Conservation (phyloP, 2,888 invertebrate genomes). For the Bursaphelenchus okinawaensis region DNA sequence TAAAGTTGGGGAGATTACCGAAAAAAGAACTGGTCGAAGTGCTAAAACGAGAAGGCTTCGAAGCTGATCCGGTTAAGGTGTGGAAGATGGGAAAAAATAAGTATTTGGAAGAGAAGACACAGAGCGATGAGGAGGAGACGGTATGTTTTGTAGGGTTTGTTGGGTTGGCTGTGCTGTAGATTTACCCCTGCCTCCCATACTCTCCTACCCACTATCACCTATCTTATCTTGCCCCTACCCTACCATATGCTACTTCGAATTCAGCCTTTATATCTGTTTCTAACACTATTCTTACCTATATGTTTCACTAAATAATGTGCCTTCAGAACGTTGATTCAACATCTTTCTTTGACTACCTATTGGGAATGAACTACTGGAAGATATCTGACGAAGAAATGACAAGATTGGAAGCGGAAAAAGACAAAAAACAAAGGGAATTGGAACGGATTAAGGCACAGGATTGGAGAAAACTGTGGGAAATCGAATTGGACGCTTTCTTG, state of each 20-base stretch:
- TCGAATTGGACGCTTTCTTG: slow-evolving; percentile 70
- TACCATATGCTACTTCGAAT: no score
- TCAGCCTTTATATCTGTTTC: no score
- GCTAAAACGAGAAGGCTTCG: slow-evolving; percentile 69
- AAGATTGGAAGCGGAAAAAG: slow-evolving; percentile 47
- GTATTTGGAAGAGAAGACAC: slow-evolving; percentile 61
- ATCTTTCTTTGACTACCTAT: slow-evolving; percentile 76
- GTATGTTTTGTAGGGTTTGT: no score
- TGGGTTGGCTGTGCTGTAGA: no score
- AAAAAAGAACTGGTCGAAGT: slow-evolving; percentile 82
- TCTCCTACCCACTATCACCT: no score
- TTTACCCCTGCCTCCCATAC: no score
- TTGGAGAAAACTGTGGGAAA: slow-evolving; percentile 75
- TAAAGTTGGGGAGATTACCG: slow-evolving; percentile 80
- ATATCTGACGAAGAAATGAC: slow-evolving; percentile 57
- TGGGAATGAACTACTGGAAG: slow-evolving; percentile 69
- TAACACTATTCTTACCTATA: no score
- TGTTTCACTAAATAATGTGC: background rate
- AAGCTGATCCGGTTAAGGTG: slow-evolving; percentile 68
- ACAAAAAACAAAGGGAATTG: slow-evolving; percentile 59
- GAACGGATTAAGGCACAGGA: slow-evolving; percentile 65
- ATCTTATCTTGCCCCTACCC: no score
- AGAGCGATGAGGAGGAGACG: slow-evolving; percentile 56
- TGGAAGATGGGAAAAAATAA: slow-evolving; percentile 63
- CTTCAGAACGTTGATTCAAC: background rate